Evolutionary conservation across 1,140 invertebrate species (phyloP), one percentile per base, ranked within the genome.

Genomic region (Ruditapes philippinarum): DNA sequence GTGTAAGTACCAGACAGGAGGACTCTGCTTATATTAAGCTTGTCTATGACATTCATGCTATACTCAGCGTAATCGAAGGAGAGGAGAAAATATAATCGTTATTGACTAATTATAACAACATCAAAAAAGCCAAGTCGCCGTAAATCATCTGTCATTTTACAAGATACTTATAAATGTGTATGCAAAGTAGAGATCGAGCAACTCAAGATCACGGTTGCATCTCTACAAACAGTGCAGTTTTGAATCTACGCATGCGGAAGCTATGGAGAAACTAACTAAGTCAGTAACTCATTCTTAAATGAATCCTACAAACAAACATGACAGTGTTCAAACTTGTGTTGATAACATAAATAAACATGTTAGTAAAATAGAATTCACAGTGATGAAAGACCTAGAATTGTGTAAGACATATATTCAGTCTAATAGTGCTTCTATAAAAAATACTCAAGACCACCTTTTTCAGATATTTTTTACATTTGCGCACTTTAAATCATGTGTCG

Each of bases 161-260:
- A 4, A 54, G 3, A 11, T 22, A 2, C 3, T 5, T 9, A 54
- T 5, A 14, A 74, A n/a, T 74, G 14, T 49, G 4, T 28, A 25
- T 74, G 70, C 42, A 74, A 74, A 74, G 5, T 38, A 22, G 70
- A 74, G 31, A 74, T 74, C 2, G 17, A 17, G 19, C 70, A 74
- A 22, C 70, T 74, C 2, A 74, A 74, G 22, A 38, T 19, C 3
- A 49, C 33, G 9, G 9, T 74, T 9, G 33, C 70, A 42, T 19
- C 70, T 7, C 14, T 74, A 11, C 70, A 74, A n/a, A 74, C 12
- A 49, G 14, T 14, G 7, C 9, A 28, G 36, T 74, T n/a, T 19
- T 1, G 70, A 74, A 74, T 25, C 2, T 25, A 17, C 5, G 14
- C 33, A n/a, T 11, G 22, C 40, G 3, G 17, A 25, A 28, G 36